Conservation (phyloP, 2,113 vertebrate genomes). For the Geococcyx californianus region DNA sequence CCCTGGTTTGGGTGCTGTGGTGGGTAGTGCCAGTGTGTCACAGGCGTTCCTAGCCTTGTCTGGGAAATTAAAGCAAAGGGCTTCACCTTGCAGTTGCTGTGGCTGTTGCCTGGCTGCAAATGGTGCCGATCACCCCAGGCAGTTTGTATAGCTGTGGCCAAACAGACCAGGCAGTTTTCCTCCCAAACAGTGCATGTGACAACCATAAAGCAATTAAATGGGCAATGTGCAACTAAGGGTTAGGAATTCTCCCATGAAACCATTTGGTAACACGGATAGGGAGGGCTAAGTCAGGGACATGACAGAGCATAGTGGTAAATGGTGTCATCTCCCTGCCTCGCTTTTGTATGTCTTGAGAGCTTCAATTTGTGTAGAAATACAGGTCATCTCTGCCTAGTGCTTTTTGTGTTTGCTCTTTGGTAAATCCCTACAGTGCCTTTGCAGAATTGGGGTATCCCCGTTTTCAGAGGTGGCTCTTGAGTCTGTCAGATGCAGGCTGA, state of each 20-base stretch:
- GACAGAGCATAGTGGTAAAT: not conserved
- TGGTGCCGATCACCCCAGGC: not conserved
- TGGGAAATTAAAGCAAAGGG: not conserved
- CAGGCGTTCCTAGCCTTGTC: not conserved
- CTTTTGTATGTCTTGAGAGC: not conserved
- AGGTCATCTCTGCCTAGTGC: not conserved
- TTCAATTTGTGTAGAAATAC: not conserved
- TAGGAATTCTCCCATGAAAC: not conserved
- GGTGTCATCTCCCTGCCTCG: not conserved
- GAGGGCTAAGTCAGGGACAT: not conserved
- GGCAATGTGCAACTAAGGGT: not conserved
- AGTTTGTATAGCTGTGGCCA: not conserved
- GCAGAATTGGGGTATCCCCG: not conserved
- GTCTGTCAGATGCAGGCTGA: not conserved
- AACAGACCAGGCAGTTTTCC: not conserved
- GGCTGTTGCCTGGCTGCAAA: not conserved
- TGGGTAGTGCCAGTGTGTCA: not conserved
- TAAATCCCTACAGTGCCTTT: not conserved
- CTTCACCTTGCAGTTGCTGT: not conserved
- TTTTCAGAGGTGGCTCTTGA: not conserved
- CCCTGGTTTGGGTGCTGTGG: not conserved
- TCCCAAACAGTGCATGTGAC: not conserved
- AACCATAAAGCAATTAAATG: not conserved
- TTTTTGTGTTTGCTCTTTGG: not conserved
- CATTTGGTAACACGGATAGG: not conserved